Base-by-base conservation (phyloP, 2,797 vertebrate species). In the Melopsittacus undulatus region DNA sequence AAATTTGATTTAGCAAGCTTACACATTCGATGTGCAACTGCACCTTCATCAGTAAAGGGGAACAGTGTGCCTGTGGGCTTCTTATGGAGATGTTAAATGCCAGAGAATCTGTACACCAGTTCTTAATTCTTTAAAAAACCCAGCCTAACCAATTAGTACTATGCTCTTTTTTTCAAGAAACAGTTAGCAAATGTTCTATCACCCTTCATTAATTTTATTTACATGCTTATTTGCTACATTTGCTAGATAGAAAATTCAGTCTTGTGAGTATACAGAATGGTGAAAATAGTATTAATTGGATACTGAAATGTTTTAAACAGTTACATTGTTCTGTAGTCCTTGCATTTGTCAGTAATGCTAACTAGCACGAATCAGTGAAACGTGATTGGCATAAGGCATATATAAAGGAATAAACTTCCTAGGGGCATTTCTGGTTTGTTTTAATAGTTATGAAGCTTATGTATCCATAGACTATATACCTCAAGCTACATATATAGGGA, bases 161-260 rank as follows among this genome's bases (percentile, higher is more conserved):
- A 7, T 56, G 21, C 8, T 81, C 1, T n/a, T 49, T 88, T 88
- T 87, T 92, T 87, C 40, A 45, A 89, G 46, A 14, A 87, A 61
- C 24, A 22, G 15, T 49, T 38, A 66, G 36, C 3, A 2, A 62
- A 43, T 15, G 6, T 90, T 23, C 61, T 86, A 74, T 73, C 49
- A 56, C 76, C 86, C 94, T 95, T 69, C 30, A 77, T 52, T 85
- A 93, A 59, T 87, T 88, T 74, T 87, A 64, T 78, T 90, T 88
- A 18, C 70, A 45, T 89, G 56, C 30, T 42, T 27, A 36, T 77
- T 87, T 89, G 70, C 48, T 88, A 83, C 32, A 84, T 89, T 90
- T 91, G 29, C 73, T 83, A 74, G 13, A 52, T 26, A 90, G 67
- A 64, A 92, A 95, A 93, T 38, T 64, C n/a, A 74, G 5, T 73